A percentile compares a stretch with the other conserved stretches of the same genome.
These are phyloP conservation scores for Syngnathus floridae DNA, from an alignment of 2,113 vertebrate species.

Conservation along the genomic window DNA sequence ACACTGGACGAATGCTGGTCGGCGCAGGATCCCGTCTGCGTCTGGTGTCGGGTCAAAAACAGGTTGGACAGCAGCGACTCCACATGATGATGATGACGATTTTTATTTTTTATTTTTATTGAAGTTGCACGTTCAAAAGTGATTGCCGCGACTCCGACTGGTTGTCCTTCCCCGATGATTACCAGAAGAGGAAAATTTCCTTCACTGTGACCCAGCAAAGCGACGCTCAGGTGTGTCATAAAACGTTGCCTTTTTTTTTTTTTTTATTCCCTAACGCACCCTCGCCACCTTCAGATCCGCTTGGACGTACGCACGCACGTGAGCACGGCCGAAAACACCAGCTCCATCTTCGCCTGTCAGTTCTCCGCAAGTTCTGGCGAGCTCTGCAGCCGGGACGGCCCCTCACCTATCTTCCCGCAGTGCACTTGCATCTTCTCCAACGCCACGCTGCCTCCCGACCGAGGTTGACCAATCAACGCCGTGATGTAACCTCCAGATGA, in stretches of 20 bases:
- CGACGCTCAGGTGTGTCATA: constrained; percentile 38
- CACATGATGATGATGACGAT: not conserved
- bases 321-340: not conserved
- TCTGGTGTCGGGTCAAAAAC: constrained; percentile 73
- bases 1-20: constrained; percentile 72
- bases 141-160: constrained; percentile 56
- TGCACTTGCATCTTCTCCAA: constrained; percentile 55
- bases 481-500: not conserved
- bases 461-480: constrained; percentile 37
- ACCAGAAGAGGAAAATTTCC: constrained; percentile 47
- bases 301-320: constrained; percentile 38
- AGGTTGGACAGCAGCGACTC: constrained; percentile 41
- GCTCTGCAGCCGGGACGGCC: not conserved
- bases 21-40: constrained; percentile 83
- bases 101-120: not conserved
- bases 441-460: constrained; percentile 18
- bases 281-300: constrained; percentile 39
- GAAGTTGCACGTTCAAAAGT: constrained; percentile 57
- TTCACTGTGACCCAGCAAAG: constrained; percentile 21
- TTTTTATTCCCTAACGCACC: not conserved
- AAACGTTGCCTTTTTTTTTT: not conserved
- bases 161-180: constrained; percentile 53
- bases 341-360: constrained; percentile 43
- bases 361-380: not conserved
- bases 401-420: constrained; percentile 27